These are phyloP conservation scores for Ylistrum balloti DNA, from an alignment of 1,140 invertebrate species.

Conservation along the genomic window DNA sequence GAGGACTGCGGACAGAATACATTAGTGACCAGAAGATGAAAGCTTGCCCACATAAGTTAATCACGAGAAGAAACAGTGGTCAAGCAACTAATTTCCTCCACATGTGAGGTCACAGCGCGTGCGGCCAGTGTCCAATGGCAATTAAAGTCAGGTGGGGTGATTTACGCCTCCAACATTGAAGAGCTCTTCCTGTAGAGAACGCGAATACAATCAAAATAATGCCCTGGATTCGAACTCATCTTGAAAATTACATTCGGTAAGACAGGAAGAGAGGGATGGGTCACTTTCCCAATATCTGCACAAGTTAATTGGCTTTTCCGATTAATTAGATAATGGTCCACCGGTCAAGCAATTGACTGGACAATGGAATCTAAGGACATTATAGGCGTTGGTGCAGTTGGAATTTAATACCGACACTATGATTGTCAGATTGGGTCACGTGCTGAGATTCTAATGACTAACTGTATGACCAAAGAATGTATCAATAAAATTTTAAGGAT, in stretches of 20 bases:
- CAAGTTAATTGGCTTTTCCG: conserved; percentile 38
- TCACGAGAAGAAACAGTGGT: conserved; percentile 24
- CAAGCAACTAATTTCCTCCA: conserved; percentile 38
- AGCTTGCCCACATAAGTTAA: conserved; percentile 38
- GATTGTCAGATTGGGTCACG: neutral
- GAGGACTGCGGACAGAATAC: conserved; percentile 12
- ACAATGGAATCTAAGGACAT: conserved; percentile 33
- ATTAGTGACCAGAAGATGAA: conserved; percentile 19
- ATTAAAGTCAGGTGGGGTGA: conserved; percentile 37
- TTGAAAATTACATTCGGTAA: conserved; percentile 31
- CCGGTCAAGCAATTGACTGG: conserved; percentile 24
- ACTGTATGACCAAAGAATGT: too few relatives aligned
- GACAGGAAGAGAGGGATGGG: conserved; percentile 9
- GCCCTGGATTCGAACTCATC: conserved; percentile 14
- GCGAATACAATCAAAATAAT: conserved; percentile 39
- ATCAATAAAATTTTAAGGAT: too few relatives aligned
- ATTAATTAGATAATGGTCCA: conserved; percentile 39
- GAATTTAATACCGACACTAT: neutral
- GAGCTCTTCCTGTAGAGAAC: conserved; percentile 9
- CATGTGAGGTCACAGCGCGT: conserved; percentile 36
- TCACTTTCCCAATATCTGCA: conserved; percentile 31
- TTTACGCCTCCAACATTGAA: conserved; percentile 31
- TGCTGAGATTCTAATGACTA: too few relatives aligned
- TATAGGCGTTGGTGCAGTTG: neutral
- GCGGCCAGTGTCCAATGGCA: conserved; percentile 30